Percentiles rank a stretch among this genome's conserved stretches.
phyloP scores from a whole-genome alignment of 2,113 vertebrate genomes.

The Bathybates hornii region DNA sequence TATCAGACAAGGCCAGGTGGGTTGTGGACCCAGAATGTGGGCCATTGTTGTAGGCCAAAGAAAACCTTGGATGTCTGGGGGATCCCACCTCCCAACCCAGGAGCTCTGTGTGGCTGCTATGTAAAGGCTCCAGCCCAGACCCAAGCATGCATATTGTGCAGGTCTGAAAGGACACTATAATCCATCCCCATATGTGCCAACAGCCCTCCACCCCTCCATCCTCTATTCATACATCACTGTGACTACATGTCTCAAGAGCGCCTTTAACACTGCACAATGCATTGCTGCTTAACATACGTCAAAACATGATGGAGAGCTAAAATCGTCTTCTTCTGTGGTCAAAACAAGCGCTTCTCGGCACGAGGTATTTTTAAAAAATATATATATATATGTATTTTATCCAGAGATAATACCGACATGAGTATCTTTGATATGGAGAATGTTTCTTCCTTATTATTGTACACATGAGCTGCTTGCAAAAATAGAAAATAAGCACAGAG shows the following conservation, averaged over 20 bases:
- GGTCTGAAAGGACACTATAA: conserved; percentile 66
- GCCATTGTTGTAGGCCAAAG: conserved; percentile 59
- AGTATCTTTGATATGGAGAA: neutral
- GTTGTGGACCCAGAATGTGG: conserved; percentile 57
- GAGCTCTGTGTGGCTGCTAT: conserved; percentile 40
- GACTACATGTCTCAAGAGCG: conserved; percentile 50
- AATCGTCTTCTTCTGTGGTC: conserved; percentile 44
- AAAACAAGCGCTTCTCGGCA: conserved; percentile 21
- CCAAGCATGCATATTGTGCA: conserved; percentile 65
- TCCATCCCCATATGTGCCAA: conserved; percentile 56
- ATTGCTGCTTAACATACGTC: conserved; percentile 35
- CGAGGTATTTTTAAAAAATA: neutral
- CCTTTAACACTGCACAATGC: conserved; percentile 40
- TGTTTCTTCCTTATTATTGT: conserved; percentile 34
- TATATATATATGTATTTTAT: neutral
- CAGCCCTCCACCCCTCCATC: conserved; percentile 10
- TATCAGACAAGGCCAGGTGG: conserved; percentile 67
- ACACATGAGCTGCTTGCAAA: conserved; percentile 26
- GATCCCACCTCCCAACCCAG: conserved; percentile 15
- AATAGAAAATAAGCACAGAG: conserved; percentile 21
- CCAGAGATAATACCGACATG: neutral
- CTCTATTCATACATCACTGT: conserved; percentile 59
- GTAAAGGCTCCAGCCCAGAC: conserved; percentile 47
- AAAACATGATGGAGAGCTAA: conserved; percentile 52
- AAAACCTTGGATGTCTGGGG: conserved; percentile 42